Conservation (phyloP, 1,140 invertebrate genomes). For the Papilio xuthus region DNA sequence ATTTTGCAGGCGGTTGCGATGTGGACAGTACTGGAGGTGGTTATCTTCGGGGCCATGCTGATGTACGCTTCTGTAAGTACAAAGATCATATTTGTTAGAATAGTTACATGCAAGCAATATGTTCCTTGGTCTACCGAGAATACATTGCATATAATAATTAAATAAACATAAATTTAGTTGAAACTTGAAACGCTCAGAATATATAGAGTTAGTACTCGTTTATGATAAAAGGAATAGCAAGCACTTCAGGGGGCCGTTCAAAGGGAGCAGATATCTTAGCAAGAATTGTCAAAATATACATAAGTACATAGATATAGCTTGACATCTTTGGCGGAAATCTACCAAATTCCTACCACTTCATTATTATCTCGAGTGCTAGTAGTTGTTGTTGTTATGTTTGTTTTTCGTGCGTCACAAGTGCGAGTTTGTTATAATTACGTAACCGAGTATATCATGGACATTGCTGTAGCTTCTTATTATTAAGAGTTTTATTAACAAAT, state of each 20-base stretch:
- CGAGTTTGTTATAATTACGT: not conserved
- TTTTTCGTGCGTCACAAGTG: not conserved
- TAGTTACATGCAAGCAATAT: too few species aligned
- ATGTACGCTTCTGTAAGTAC: conserved; percentile 92
- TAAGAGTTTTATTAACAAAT: too few species aligned
- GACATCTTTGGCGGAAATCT: conserved; percentile 1
- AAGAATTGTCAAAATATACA: conserved; percentile 15
- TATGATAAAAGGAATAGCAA: not conserved
- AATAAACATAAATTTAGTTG: too few species aligned
- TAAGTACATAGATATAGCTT: conserved; percentile 23
- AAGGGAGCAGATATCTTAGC: not conserved
- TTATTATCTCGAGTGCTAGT: conserved; percentile 13
- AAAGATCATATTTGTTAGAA: not conserved
- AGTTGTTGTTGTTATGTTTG: not conserved
- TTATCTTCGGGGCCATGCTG: conserved; percentile 91
- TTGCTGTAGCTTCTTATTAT: too few species aligned
- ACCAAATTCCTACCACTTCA: conserved; percentile 18
- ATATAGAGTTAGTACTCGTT: not conserved
- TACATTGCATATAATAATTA: too few species aligned
- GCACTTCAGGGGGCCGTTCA: not conserved
- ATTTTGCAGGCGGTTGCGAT: conserved; percentile 87
- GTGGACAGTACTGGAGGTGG: conserved; percentile 95
- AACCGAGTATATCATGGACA: not conserved
- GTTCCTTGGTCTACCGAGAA: too few species aligned
- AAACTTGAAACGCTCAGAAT: not conserved